Base-by-base conservation (phyloP, 2,113 vertebrate genomes). In the Sapajus apella region DNA sequence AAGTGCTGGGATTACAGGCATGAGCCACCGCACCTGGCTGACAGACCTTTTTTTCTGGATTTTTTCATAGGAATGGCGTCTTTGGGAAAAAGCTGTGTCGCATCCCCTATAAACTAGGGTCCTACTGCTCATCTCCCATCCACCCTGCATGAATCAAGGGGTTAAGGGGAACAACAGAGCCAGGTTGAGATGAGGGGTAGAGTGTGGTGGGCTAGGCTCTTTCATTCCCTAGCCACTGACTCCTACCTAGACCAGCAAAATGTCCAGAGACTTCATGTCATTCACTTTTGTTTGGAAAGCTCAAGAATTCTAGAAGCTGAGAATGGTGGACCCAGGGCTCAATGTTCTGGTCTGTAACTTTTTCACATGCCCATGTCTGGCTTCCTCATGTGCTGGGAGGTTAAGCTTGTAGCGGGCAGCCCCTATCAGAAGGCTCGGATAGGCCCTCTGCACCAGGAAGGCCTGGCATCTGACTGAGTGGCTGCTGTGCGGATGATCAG, bases 391-490 rank as follows among this genome's bases (percentile, higher is more conserved):
- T 8, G 11, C 40, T 43, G 30, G 20, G 20, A 88, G 81, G 32
- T 40, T 16, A 12, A 68, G 61, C 82, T 56, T 70, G 4, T 25
- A 37, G 25, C 2, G 27, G 64, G 85, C 1, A 30, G 64, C 66
- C 35, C 32, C 52, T 21, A n/a, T 81, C 56, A 30, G 56, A 66
- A 91, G 77, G 37, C 30, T 1, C 1, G 17, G 81, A 21, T 4
- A 43, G n/a, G n/a, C 13, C 17, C 68, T 30, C 61, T 16, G 30
- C 77, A 5, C 35, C 37, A 1, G 8, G 52, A n/a, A 89, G 83
- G 50, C 72, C 2, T 2, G 21, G 56, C 17, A 6, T 5, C 0
- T 7, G 43, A 68, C 11, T 0, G 25, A 40, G 56, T 0, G 0
- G 56, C 12, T 11, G 17, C 10, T 18, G 18, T 5, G 52, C 3